A percentile compares a stretch with the other conserved stretches of the same genome.
These are phyloP conservation scores for Mesocentrotus franciscanus DNA, from an alignment of 53 echinoderm and acorn worm genomes.

Conservation along the genomic window DNA sequence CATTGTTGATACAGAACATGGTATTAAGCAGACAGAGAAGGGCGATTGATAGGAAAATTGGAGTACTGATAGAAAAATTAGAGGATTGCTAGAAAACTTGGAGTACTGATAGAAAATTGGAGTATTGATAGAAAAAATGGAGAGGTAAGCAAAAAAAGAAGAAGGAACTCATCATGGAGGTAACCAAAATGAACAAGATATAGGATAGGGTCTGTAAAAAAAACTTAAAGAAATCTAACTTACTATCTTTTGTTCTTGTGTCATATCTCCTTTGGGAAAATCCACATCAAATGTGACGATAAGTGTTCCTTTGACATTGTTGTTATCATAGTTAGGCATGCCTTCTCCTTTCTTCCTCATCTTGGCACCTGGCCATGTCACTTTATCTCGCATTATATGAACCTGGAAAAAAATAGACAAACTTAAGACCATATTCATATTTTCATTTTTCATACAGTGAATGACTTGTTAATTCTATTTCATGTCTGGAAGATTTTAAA, in stretches of 20 bases:
- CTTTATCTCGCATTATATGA: slow-evolving; percentile 88
- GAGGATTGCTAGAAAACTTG: too few relatives aligned
- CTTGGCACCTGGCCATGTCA: slow-evolving; percentile 98
- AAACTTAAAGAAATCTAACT: slow-evolving; percentile 44
- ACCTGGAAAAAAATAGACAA: slow-evolving; percentile 77
- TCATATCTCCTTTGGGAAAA: slow-evolving; percentile 90
- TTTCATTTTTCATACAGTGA: neutral
- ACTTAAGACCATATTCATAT: neutral
- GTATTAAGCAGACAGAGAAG: too few relatives aligned
- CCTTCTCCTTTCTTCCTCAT: slow-evolving; percentile 96
- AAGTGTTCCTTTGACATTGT: slow-evolving; percentile 82
- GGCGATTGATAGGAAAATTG: neutral
- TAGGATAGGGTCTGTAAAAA: too few relatives aligned
- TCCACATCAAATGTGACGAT: slow-evolving; percentile 94
- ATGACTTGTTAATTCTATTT: neutral
- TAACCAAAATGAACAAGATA: neutral
- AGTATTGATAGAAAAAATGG: neutral
- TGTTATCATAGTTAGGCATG: slow-evolving; percentile 99
- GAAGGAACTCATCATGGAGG: neutral
- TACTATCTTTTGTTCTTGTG: slow-evolving; percentile 82
- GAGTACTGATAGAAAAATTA: neutral
- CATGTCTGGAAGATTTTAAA: neutral
- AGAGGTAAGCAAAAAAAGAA: neutral
- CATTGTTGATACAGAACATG: too few relatives aligned
- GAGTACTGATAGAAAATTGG: too few relatives aligned